These are phyloP conservation scores for Operophtera brumata DNA, from an alignment of 2,888 invertebrate species.

Conservation along the genomic window DNA sequence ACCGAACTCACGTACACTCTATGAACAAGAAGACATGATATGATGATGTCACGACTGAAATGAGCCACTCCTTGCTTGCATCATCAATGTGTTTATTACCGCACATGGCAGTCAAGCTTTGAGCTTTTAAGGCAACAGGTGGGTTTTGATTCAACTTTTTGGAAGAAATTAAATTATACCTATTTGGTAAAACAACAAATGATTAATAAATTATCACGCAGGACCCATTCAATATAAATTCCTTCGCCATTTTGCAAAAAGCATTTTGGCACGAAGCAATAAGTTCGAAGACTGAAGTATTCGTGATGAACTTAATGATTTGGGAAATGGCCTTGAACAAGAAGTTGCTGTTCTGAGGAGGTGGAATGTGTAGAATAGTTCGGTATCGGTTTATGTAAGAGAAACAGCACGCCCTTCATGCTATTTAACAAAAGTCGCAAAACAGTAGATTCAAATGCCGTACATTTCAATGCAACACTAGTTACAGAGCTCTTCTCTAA, in stretches of 20 bases:
- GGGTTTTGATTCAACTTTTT: neutral
- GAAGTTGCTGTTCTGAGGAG: too few species aligned
- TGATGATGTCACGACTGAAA: neutral
- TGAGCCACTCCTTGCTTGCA: neutral
- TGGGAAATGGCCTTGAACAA: too few species aligned
- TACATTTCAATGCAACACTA: conserved; percentile 12
- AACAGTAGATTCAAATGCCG: too few species aligned
- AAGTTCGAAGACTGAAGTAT: too few species aligned
- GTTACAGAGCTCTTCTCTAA: conserved; percentile 37
- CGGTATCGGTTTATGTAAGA: too few species aligned
- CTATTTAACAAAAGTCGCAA: too few species aligned
- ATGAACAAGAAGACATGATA: neutral
- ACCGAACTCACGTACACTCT: neutral
- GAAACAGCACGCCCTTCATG: too few species aligned
- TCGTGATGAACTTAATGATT: too few species aligned
- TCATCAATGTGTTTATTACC: neutral
- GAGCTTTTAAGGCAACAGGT: neutral
- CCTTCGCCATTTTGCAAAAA: too few species aligned
- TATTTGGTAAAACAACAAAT: too few species aligned
- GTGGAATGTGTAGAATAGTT: too few species aligned
- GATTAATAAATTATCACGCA: neutral
- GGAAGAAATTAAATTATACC: neutral
- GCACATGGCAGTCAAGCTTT: neutral
- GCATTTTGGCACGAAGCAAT: too few species aligned
- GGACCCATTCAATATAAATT: neutral